These are phyloP conservation scores for Platerodrilus igneus DNA, from an alignment of 2,888 invertebrate genomes.

Conservation along the genomic window DNA sequence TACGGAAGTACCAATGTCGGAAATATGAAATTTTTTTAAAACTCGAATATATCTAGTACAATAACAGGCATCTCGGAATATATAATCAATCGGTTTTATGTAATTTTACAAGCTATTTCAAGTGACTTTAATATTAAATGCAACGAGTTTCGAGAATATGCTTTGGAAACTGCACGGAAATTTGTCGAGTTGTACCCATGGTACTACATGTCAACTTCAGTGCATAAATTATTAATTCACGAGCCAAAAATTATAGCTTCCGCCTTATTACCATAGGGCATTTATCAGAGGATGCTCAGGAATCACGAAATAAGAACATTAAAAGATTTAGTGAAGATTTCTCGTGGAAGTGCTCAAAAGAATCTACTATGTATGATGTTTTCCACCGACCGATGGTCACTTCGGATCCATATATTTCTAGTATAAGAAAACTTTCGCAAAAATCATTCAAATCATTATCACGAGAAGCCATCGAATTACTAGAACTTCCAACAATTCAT, in stretches of 20 bases:
- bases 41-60: constrained; percentile 13
- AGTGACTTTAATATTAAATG: constrained; percentile 14
- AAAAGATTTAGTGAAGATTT: too few relatives aligned
- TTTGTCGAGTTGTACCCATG: constrained; percentile 16
- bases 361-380: too few relatives aligned
- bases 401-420: too few relatives aligned
- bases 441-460: too few relatives aligned
- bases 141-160: constrained; percentile 11
- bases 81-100: constrained; percentile 15
- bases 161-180: constrained; percentile 9
- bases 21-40: constrained; percentile 19
- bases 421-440: too few relatives aligned
- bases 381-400: too few relatives aligned
- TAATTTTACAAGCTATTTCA: constrained; percentile 15
- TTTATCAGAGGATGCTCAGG: too few relatives aligned
- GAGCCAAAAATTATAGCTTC: constrained; percentile 14
- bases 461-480: too few relatives aligned
- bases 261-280: constrained; percentile 17
- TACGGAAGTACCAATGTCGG: constrained; percentile 20
- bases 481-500: too few relatives aligned
- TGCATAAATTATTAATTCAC: constrained; percentile 20
- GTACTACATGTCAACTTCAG: constrained; percentile 14
- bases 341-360: too few relatives aligned
- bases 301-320: too few relatives aligned
- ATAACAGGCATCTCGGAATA: constrained; percentile 14